phyloP scores from a whole-genome alignment of 2,113 vertebrate species.

The Forbesichthys agassizii region DNA sequence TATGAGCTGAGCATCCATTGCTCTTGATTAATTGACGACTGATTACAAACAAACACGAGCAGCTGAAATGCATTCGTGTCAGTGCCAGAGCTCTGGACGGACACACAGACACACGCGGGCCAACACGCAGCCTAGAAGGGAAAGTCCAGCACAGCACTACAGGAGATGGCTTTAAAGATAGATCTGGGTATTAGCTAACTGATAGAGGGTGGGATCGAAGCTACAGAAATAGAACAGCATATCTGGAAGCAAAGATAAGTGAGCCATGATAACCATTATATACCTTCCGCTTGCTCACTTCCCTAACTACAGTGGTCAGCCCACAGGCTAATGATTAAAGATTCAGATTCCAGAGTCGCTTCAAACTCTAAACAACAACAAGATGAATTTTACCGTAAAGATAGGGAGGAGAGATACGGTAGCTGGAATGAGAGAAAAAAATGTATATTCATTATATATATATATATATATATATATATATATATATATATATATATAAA shows the following conservation, averaged over 20 bases:
- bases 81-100: conserved; percentile 23
- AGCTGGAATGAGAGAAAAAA: conserved; percentile 22
- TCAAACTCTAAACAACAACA: conserved; percentile 71
- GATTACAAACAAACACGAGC: conserved; percentile 66
- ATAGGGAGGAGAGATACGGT: conserved; percentile 36
- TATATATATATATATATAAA: background rate
- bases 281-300: conserved; percentile 45
- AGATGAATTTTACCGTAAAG: conserved; percentile 62
- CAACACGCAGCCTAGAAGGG: background rate
- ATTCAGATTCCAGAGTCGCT: conserved; percentile 65
- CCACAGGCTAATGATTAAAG: conserved; percentile 70
- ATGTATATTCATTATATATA: background rate
- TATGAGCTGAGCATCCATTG: conserved; percentile 48
- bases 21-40: conserved; percentile 64
- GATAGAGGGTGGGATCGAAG: conserved; percentile 49
- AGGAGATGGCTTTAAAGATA: conserved; percentile 46
- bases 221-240: conserved; percentile 63
- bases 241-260: conserved; percentile 41
- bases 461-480: background rate
- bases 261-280: conserved; percentile 58
- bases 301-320: conserved; percentile 67
- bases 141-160: conserved; percentile 32
- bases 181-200: conserved; percentile 53
- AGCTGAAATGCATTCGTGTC: conserved; percentile 56
- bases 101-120: conserved; percentile 21